Percentiles rank a stretch among this genome's conserved stretches.
phyloP scores from a whole-genome alignment of 2,113 vertebrate genomes.

The Onychorhynchus coronatus region DNA sequence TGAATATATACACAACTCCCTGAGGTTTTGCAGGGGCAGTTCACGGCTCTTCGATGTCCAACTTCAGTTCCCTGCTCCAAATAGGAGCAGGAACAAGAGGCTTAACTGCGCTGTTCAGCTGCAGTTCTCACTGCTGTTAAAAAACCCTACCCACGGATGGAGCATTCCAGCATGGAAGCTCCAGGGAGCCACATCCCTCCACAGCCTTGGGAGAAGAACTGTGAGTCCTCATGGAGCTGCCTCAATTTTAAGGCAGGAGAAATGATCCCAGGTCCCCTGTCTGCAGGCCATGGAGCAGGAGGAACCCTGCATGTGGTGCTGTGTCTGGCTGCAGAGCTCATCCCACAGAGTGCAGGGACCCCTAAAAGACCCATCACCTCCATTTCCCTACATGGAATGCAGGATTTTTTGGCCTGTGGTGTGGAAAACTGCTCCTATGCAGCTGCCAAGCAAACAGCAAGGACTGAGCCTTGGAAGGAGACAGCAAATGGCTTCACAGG shows the following conservation, averaged over 20 bases:
- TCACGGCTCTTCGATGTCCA: background rate
- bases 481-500: background rate
- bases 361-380: background rate
- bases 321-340: background rate
- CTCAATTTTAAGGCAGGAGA: background rate
- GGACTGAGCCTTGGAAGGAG: background rate
- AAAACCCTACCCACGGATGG: too few species aligned
- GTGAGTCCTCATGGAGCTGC: background rate
- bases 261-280: background rate
- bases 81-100: background rate
- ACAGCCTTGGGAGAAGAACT: background rate
- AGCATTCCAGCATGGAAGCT: accelerated
- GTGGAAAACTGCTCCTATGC: background rate
- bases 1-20: background rate
- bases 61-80: background rate
- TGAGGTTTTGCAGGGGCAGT: too few species aligned
- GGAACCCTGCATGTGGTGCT: background rate
- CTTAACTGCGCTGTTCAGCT: background rate
- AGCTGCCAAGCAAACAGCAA: background rate
- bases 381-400: background rate
- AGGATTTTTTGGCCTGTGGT: background rate
- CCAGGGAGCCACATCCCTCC: background rate
- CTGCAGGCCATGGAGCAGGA: background rate
- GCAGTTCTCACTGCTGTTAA: background rate
- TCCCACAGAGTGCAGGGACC: background rate